phyloP scores from a whole-genome alignment of 1,140 invertebrate genomes.

The Drosophila sp. region DNA sequence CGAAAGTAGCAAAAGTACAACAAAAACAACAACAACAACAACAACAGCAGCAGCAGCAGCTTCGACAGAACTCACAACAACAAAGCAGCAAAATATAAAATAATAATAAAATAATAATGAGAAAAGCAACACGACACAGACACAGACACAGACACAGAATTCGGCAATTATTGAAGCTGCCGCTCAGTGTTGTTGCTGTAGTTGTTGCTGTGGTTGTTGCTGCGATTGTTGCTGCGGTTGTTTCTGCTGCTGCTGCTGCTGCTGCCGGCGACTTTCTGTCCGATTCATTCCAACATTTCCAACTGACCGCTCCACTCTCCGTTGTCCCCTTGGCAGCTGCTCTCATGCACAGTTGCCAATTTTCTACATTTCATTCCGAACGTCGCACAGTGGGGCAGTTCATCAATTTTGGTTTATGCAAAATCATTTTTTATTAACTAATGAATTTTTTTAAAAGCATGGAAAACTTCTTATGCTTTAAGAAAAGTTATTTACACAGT shows the following conservation, averaged over 20 bases:
- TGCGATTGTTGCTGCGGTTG: too few relatives aligned
- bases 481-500: too few relatives aligned
- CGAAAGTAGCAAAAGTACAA: conserved; percentile 60
- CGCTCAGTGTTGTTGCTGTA: conserved; percentile 17
- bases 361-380: conserved; percentile 60
- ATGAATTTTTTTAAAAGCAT: too few relatives aligned
- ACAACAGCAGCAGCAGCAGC: conserved; percentile 2
- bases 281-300: conserved; percentile 27
- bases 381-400: too few relatives aligned
- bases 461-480: too few relatives aligned
- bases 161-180: conserved; percentile 58
- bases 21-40: conserved; percentile 11
- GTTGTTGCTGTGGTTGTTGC: too few relatives aligned
- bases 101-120: conserved; percentile 63
- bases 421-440: too few relatives aligned
- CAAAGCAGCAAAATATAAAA: conserved; percentile 11
- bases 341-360: conserved; percentile 57
- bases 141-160: conserved; percentile 52
- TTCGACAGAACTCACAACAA: too few relatives aligned
- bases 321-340: conserved; percentile 28
- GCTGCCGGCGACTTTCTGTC: conserved; percentile 47
- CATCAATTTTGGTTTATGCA: too few relatives aligned
- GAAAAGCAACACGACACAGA: conserved; percentile 38
- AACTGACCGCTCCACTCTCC: not conserved
- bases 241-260: conserved; percentile 2